Base-by-base conservation (phyloP, 2,797 vertebrate species). In the Phalloptychus januarius region DNA sequence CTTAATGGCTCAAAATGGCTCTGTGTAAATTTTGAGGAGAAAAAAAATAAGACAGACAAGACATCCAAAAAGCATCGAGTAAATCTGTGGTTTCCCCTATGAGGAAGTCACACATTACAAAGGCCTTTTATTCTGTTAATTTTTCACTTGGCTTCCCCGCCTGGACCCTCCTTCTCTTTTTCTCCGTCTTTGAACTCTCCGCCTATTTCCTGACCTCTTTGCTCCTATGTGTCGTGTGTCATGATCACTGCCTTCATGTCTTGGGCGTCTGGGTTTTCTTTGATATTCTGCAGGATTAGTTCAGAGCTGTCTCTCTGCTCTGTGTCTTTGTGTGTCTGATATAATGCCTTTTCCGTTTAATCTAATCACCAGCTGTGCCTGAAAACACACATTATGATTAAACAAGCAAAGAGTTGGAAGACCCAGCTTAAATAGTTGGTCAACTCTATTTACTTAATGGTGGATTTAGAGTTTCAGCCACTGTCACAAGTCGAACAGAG, bases 211-310 rank as follows among this genome's bases (percentile, higher is more conserved):
- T 90, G 87, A 89, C 85, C 87, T 79, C 77, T 86, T 67, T 89
- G 71, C 54, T 75, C 89, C 83, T 73, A 69, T 73, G 54, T 83
- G 78, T 85, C 84, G 78, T 84, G 73, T 79, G 84, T 80, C 11
- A 16, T 20, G 12, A 82, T 84, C 80, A 87, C 83, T 89, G 83
- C 90, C 81, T 90, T 83, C 73, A 78, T 86, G 83, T 88, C 85
- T 71, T 80, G 71, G 78, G 76, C 89, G 74, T 72, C 81, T 82
- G 71, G 79, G 80, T 80, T 77, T 76, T 86, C 86, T 90, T 92
- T 92, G 85, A 90, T 89, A 90, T 81, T 83, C 80, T 79, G 72
- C 63, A 81, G 91, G 89, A 93, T 93, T 93, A 93, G 76, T 79
- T 83, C 84, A 28, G 79, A 87, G 78, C 74, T 89, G 86, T 86